phyloP scores from a whole-genome alignment of 2,888 invertebrate genomes.

The Tiliacea aurago region DNA sequence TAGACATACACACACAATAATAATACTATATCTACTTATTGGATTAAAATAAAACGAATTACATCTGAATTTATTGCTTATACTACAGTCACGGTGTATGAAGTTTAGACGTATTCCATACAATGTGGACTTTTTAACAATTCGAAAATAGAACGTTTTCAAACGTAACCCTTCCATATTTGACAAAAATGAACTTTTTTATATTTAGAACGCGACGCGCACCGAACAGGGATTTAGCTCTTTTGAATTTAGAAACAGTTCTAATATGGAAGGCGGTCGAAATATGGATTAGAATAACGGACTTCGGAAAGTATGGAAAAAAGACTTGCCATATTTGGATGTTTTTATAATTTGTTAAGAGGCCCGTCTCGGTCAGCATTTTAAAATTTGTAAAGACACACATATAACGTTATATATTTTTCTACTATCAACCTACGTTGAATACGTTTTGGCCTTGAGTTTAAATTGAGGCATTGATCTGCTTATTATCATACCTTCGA shows the following conservation, averaged over 20 bases:
- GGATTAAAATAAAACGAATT: constrained; percentile 1
- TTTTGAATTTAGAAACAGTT: constrained; percentile 88
- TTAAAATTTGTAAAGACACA: constrained; percentile 44
- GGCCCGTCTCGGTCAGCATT: constrained; percentile 36
- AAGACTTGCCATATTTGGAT: constrained; percentile 59
- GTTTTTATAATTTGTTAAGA: constrained; percentile 63
- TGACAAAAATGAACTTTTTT: constrained; percentile 89
- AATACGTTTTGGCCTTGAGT: constrained; percentile 38
- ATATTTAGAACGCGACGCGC: constrained; percentile 89
- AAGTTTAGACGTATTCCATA: constrained; percentile 90
- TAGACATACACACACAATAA: too few species aligned
- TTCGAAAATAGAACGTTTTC: constrained; percentile 90
- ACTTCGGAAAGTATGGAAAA: constrained; percentile 65
- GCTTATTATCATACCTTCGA: constrained; percentile 29
- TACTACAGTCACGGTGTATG: constrained; percentile 78
- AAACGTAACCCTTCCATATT: constrained; percentile 91
- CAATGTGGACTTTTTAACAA: constrained; percentile 90
- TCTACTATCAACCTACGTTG: constrained; percentile 6
- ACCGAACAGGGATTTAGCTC: constrained; percentile 87
- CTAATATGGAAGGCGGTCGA: constrained; percentile 82
- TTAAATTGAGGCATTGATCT: constrained; percentile 44
- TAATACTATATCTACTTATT: background rate
- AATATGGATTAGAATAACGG: constrained; percentile 83
- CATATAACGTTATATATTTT: constrained; percentile 40
- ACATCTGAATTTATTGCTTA: constrained; percentile 63